Evolutionary conservation across 2,797 vertebrate species (phyloP), one percentile per base, ranked within the genome.

Genomic region (Gambelia wislizenii): DNA sequence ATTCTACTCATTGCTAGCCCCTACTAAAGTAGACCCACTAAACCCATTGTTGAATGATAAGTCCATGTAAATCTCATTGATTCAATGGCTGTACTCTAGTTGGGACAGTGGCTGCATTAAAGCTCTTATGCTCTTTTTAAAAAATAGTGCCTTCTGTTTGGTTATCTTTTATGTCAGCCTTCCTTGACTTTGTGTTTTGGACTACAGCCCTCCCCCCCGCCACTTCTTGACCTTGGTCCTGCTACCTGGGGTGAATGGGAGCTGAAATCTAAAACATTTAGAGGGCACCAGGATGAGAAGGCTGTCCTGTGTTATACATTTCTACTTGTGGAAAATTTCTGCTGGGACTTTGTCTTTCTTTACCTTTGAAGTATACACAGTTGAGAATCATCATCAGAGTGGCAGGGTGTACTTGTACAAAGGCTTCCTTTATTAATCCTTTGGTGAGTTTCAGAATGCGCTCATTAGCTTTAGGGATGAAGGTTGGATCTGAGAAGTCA

Each of bases 301-400:
- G 70, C 14, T 72, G 36, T 36, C 36, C 36, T 72, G 16, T 72
- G 6, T 72, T 72, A 72, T 39, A 72, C 36, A 72, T 72, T 67
- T 39, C 36, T 72, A 8, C 33, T 10, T 33, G 30, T 33, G 12
- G 33, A 12, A 36, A 36, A 72, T 72, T 72, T n/a, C n/a, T 20
- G 39, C 18, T 22, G 39, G 39, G 10, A 42, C 6, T 12, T 76
- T 76, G 22, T 83, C 20, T 89, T 47, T 64, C 91, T 92, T 97
- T 97, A 99, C 99, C 99, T 99, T 99, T 99, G 89, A 99, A 99
- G 95, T 99, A 99, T 90, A 99, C 96, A 91, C 98, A 99, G 93
- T 99, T 99, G 36, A 99, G 98, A 72, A 99, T 97, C 98, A 99
- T 98, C 97, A 99, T 97, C 85, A 98, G 95, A 56, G 98, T 98